Evolutionary conservation across 2,888 invertebrate genomes (phyloP).

Genomic region (Lepidocyrtoides sp.): DNA sequence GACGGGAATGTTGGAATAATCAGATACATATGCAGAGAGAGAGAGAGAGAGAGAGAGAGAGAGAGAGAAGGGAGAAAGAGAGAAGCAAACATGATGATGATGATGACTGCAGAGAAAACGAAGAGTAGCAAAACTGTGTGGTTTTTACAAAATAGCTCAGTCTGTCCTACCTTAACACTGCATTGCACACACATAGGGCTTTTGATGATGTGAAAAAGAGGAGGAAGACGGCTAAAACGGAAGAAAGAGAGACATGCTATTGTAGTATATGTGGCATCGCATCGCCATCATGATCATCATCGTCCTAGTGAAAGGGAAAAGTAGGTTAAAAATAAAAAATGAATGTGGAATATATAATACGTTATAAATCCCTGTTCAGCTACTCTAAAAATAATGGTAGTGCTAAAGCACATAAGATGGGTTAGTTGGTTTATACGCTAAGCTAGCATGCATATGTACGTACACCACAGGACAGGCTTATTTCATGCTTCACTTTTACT

Average conservation of each 20-base stretch:
- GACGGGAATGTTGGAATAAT: not conserved
- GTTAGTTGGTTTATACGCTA: conserved; percentile 2
- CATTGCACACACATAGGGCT: conserved; percentile 38
- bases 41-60: too few relatives aligned
- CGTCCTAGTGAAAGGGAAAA: conserved; percentile 34
- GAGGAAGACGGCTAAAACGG: not conserved
- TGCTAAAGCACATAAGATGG: not conserved
- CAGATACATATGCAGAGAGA: not conserved
- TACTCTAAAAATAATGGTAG: conserved; percentile 17
- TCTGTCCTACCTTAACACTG: conserved; percentile 59
- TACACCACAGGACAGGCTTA: conserved; percentile 35
- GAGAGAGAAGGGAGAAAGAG: not conserved
- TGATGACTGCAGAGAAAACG: not conserved
- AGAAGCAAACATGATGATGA: not conserved
- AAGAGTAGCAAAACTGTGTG: not conserved
- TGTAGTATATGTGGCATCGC: not conserved
- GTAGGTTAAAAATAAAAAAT: conserved; percentile 73
- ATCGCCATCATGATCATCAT: too few relatives aligned
- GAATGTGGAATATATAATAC: conserved; percentile 65
- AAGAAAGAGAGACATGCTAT: not conserved
- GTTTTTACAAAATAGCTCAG: not conserved
- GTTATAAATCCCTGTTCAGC: conserved; percentile 65
- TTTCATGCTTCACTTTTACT: conserved; percentile 45
- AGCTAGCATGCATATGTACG: not conserved
- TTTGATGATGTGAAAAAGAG: conserved; percentile 51